Percentiles rank a stretch among this genome's conserved stretches.
These are phyloP conservation scores for Caerostris darwini DNA, from an alignment of 1,140 invertebrate species.

Conservation along the genomic window DNA sequence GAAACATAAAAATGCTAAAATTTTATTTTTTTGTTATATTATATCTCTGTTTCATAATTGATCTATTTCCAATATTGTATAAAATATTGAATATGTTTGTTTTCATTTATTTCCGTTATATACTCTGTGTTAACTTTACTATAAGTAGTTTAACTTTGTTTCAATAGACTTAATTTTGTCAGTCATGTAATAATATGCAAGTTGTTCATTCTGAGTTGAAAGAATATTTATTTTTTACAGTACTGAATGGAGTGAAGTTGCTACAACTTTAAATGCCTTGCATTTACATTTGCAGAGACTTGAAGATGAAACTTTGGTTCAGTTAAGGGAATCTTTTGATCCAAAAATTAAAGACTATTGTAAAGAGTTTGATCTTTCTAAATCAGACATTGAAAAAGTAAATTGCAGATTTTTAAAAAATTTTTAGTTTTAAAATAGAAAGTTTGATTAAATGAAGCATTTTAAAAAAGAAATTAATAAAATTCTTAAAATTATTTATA, in stretches of 20 bases:
- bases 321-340: constrained; percentile 64
- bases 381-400: constrained; percentile 66
- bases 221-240: constrained; percentile 3
- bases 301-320: constrained; percentile 72
- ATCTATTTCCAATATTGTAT: too few species aligned
- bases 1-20: too few species aligned
- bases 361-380: constrained; percentile 74
- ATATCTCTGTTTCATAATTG: too few species aligned
- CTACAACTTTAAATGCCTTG: not conserved
- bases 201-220: not conserved
- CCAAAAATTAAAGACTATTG: constrained; percentile 62
- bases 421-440: not conserved
- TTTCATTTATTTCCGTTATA: too few species aligned
- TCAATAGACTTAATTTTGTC: not conserved
- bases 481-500: too few species aligned
- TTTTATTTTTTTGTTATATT: too few species aligned
- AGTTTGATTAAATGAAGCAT: too few species aligned
- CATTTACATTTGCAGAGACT: constrained; percentile 66
- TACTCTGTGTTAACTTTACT: too few species aligned
- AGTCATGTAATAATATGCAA: not conserved
- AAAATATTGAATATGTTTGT: too few species aligned
- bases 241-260: constrained; percentile 53
- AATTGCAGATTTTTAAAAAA: not conserved
- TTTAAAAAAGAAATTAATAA: too few species aligned
- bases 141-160: too few species aligned